These are phyloP conservation scores for Drosophila pegasa DNA, from an alignment of 2,888 invertebrate species.

Conservation along the genomic window DNA sequence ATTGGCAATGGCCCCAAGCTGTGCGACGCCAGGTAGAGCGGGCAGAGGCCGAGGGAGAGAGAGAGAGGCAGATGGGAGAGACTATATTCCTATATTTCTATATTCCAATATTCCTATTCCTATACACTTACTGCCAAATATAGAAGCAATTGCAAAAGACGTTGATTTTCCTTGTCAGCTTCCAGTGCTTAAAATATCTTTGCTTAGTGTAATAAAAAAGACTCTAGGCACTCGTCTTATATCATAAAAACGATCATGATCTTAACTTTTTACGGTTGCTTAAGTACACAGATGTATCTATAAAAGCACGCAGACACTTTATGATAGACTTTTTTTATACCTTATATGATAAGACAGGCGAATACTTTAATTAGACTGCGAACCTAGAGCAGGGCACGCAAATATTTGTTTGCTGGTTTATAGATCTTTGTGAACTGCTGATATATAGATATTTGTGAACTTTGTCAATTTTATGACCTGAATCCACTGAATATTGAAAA, in stretches of 20 bases:
- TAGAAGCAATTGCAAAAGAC: neutral
- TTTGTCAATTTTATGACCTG: no score
- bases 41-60: neutral
- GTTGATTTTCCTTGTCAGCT: neutral
- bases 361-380: neutral
- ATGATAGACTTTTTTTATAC: neutral
- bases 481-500: no score
- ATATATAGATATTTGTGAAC: no score
- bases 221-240: neutral
- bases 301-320: no score
- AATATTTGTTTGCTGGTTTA: neutral
- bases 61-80: neutral
- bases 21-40: slow-evolving; percentile 51
- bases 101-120: neutral
- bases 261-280: neutral
- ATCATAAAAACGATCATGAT: neutral
- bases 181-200: neutral
- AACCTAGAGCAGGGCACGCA: neutral
- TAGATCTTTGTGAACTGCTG: no score
- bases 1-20: slow-evolving; percentile 87
- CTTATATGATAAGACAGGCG: neutral
- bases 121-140: slow-evolving; percentile 4
- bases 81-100: neutral
- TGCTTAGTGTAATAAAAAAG: neutral
- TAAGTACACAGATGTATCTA: no score